Evolutionary conservation across 2,797 vertebrate species (phyloP).

Genomic region (Acanthurus tractus): DNA sequence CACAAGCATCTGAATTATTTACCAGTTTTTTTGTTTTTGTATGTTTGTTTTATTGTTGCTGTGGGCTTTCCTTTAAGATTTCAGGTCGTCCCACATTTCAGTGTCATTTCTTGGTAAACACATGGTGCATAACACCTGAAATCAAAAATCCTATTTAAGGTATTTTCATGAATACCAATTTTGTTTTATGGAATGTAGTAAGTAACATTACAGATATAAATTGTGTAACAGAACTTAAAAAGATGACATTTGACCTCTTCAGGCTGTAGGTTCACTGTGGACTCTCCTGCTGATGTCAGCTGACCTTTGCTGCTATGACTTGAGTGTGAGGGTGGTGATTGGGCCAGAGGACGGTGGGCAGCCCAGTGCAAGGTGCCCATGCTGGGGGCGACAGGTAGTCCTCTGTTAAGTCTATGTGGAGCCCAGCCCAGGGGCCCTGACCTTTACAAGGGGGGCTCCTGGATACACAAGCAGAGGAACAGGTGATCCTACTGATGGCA

Average conservation of each 20-base stretch:
- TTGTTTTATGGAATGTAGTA: no score
- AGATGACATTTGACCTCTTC: constrained; percentile 37
- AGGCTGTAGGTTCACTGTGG: neutral
- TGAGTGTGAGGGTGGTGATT: constrained; percentile 45
- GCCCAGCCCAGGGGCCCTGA: constrained; percentile 36
- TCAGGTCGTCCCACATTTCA: no score
- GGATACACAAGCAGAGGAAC: constrained; percentile 19
- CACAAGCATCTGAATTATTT: neutral
- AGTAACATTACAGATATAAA: neutral
- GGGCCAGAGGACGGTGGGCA: neutral
- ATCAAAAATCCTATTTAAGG: no score
- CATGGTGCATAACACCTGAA: no score
- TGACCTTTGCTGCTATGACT: constrained; percentile 69
- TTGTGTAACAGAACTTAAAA: neutral
- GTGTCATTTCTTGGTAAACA: no score
- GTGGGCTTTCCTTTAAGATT: no score
- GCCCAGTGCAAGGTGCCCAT: neutral
- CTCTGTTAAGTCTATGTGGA: neutral
- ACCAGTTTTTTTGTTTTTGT: no score
- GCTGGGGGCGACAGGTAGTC: constrained; percentile 54
- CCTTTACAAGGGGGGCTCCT: constrained; percentile 59
- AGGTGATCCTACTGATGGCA: constrained; percentile 38
- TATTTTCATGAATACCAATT: no score
- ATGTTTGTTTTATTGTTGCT: no score
- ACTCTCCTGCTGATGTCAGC: constrained; percentile 45